These are phyloP conservation scores for Ctena decussata DNA, from an alignment of 2,888 invertebrate genomes.

Conservation along the genomic window DNA sequence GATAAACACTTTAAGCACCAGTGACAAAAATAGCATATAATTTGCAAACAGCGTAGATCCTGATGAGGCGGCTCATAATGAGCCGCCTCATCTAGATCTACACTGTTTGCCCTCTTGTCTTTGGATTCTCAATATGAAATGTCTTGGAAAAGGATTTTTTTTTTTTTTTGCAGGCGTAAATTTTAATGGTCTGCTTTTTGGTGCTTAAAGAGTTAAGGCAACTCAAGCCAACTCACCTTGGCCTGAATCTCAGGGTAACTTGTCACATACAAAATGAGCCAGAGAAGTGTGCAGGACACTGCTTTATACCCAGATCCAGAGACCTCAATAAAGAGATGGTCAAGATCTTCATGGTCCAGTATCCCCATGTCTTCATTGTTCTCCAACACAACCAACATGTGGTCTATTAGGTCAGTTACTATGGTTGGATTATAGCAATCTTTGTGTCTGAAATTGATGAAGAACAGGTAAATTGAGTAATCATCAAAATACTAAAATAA, in stretches of 20 bases:
- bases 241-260: conserved; percentile 74
- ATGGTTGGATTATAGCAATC: conserved; percentile 76
- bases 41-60: no score
- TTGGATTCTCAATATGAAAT: no score
- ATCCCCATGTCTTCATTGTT: conserved; percentile 74
- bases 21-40: no score
- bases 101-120: no score
- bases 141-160: no score
- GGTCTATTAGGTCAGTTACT: conserved; percentile 76
- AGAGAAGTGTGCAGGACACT: conserved; percentile 68
- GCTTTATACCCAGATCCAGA: conserved; percentile 73
- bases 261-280: conserved; percentile 79
- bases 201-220: background rate
- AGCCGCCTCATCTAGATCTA: no score
- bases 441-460: conserved; percentile 70
- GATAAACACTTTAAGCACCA: no score
- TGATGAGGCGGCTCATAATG: no score
- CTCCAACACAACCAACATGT: conserved; percentile 77
- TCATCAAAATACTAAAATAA: no score
- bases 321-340: conserved; percentile 74
- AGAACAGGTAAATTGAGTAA: no score
- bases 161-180: no score
- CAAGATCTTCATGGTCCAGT: conserved; percentile 74
- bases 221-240: conserved; percentile 37
- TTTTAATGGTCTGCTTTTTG: no score